phyloP scores from a whole-genome alignment of 2,113 vertebrate species.

The Capra hircus region DNA sequence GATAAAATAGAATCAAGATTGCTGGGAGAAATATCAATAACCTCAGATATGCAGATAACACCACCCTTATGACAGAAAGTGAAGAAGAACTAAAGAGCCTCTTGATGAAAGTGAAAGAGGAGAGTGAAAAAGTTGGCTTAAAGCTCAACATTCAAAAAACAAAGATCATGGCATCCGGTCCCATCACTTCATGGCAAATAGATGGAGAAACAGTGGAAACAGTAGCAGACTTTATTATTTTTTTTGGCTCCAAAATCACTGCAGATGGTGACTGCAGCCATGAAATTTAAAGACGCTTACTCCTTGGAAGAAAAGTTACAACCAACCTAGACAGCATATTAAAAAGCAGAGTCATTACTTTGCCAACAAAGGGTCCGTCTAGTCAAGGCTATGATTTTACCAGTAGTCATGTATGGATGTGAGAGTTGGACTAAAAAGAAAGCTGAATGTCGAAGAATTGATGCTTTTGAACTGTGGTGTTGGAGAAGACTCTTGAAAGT shows the following conservation, averaged over 20 bases:
- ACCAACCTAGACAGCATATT: not conserved
- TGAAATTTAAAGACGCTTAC: not conserved
- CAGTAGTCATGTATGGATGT: not conserved
- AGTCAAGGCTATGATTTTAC: not conserved
- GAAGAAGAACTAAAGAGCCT: not conserved
- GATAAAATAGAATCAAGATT: not conserved
- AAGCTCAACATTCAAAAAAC: not conserved
- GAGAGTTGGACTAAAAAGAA: not conserved
- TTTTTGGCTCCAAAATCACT: not conserved
- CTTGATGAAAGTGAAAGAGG: not conserved
- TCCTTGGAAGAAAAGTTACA: not conserved
- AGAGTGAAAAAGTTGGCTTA: not conserved
- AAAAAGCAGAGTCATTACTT: not conserved
- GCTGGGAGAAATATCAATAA: not conserved
- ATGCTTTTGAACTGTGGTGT: not conserved
- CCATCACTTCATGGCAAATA: not conserved
- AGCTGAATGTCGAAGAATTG: not conserved
- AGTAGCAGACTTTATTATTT: not conserved
- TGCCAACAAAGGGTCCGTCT: not conserved
- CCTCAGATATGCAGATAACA: not conserved
- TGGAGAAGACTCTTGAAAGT: not conserved
- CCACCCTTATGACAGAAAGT: not conserved
- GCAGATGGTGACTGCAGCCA: not conserved
- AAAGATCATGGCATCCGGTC: not conserved
- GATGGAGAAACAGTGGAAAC: not conserved